A percentile compares a stretch with the other conserved stretches of the same genome.
These are phyloP conservation scores for Zaprionus taronus DNA, from an alignment of 1,140 invertebrate species.

Conservation along the genomic window DNA sequence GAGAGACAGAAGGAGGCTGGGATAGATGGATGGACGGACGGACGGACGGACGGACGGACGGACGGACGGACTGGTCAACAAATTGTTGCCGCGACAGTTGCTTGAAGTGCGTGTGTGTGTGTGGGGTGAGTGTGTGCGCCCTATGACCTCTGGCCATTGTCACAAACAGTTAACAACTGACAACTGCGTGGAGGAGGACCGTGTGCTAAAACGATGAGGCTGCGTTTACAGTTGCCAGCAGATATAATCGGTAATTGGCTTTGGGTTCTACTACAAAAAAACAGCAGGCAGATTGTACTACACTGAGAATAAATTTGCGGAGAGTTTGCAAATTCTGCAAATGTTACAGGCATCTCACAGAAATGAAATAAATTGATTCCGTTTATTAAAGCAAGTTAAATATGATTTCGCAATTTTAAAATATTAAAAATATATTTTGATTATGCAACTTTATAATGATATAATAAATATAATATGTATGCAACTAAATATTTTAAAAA, in stretches of 20 bases:
- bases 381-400: too few species aligned
- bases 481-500: too few species aligned
- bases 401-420: too few species aligned
- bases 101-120: slow-evolving; percentile 23
- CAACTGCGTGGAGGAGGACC: slow-evolving; percentile 22
- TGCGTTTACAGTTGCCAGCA: slow-evolving; percentile 53
- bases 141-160: slow-evolving; percentile 37
- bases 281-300: slow-evolving; percentile 29
- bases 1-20: background rate
- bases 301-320: slow-evolving; percentile 18
- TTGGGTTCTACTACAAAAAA: slow-evolving; percentile 36
- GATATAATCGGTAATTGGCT: slow-evolving; percentile 80
- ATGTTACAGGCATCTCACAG: too few species aligned
- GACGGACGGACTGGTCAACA: slow-evolving; percentile 16
- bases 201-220: slow-evolving; percentile 46
- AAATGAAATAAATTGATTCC: too few species aligned
- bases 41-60: background rate
- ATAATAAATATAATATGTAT: too few species aligned
- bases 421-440: too few species aligned
- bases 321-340: slow-evolving; percentile 5
- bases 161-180: slow-evolving; percentile 45
- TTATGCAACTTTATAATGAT: too few species aligned
- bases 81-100: slow-evolving; percentile 45
- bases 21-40: background rate
- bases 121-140: slow-evolving; percentile 26